Percentiles rank a stretch among this genome's conserved stretches.
These are phyloP conservation scores for Stictocephala bisonia DNA, from an alignment of 2,888 invertebrate genomes.

Conservation along the genomic window DNA sequence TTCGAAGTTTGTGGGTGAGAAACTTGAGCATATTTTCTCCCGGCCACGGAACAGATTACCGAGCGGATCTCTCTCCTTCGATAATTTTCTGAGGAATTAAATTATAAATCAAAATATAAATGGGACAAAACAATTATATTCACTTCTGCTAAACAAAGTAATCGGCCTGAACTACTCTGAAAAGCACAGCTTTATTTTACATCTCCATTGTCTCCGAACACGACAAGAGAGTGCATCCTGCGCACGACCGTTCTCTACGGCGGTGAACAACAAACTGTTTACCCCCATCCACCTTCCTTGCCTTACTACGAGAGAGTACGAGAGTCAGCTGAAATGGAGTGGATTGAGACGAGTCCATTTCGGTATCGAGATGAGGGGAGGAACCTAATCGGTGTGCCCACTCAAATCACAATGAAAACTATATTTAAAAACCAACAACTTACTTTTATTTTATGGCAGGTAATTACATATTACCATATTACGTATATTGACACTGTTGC, in stretches of 20 bases:
- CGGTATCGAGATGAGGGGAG: constrained; percentile 63
- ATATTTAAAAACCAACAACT: neutral
- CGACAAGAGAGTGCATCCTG: constrained; percentile 41
- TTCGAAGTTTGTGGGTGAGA: constrained; percentile 86
- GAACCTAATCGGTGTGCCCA: constrained; percentile 32
- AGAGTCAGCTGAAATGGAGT: constrained; percentile 58
- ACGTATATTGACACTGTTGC: no score
- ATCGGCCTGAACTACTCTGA: constrained; percentile 19
- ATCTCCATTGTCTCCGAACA: constrained; percentile 46
- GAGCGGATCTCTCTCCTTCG: constrained; percentile 42
- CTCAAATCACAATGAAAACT: constrained; percentile 49
- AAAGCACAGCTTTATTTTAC: constrained; percentile 49
- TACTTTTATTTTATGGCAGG: no score
- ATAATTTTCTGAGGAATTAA: constrained; percentile 33
- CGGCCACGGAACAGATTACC: constrained; percentile 61
- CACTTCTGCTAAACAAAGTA: constrained; percentile 12
- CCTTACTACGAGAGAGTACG: constrained; percentile 56
- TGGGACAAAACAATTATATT: constrained; percentile 1
- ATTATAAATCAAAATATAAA: constrained; percentile 6
- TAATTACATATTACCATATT: no score
- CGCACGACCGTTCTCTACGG: constrained; percentile 47
- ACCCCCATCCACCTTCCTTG: constrained; percentile 51
- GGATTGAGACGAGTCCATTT: constrained; percentile 62
- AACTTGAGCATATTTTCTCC: constrained; percentile 84
- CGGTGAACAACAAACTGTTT: constrained; percentile 52